phyloP scores from a whole-genome alignment of 2,797 vertebrate genomes.

The Hybognathus amarus region DNA sequence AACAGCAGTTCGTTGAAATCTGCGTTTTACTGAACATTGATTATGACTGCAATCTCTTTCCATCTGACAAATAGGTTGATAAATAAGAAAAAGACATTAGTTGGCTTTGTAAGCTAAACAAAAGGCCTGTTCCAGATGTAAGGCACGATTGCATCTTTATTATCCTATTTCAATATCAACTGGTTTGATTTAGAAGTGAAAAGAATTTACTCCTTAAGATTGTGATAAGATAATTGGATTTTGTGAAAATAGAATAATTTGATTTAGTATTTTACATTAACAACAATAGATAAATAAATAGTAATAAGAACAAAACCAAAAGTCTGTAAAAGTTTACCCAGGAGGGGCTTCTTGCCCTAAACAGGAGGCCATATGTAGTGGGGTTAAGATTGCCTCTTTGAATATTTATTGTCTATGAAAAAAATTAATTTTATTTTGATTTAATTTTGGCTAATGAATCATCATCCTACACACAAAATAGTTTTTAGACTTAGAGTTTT shows the following conservation, averaged over 20 bases:
- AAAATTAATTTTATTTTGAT: background rate
- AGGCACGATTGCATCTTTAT: background rate
- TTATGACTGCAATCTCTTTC: conserved; percentile 35
- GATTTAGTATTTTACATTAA: conserved; percentile 32
- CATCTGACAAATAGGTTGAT: conserved; percentile 15
- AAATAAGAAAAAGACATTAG: conserved; percentile 30
- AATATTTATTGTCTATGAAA: background rate
- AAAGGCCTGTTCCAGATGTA: background rate
- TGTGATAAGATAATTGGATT: background rate
- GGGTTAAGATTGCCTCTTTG: background rate
- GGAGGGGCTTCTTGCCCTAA: too few relatives aligned
- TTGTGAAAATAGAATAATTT: background rate
- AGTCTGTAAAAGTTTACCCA: background rate
- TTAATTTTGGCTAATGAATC: background rate
- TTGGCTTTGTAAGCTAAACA: conserved; percentile 4
- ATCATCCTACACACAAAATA: background rate
- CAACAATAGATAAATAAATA: background rate
- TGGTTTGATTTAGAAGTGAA: background rate
- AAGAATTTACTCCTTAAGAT: background rate
- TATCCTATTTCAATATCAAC: background rate
- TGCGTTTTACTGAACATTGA: conserved; percentile 53
- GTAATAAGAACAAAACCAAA: background rate
- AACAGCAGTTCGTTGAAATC: conserved; percentile 60
- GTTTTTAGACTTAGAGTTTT: background rate
- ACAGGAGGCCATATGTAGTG: background rate